Percentiles rank a stretch among this genome's conserved stretches.
Evolutionary conservation across 2,797 vertebrate genomes (phyloP).

Genomic region (Myiothlypis chrysogaster): DNA sequence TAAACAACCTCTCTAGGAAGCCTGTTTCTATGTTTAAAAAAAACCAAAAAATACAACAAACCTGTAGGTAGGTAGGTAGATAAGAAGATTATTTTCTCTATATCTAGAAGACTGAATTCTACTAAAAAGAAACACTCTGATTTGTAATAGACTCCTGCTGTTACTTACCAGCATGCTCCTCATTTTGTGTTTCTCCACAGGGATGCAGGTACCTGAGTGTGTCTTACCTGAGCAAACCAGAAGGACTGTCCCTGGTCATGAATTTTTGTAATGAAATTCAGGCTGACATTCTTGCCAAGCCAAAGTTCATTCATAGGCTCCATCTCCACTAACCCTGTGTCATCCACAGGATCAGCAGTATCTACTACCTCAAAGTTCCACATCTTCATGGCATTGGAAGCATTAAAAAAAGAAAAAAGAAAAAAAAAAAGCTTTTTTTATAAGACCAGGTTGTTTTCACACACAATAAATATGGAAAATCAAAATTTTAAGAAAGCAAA

Average conservation of each 20-base stretch:
- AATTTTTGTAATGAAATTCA: constrained; percentile 86
- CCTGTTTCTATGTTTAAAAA: not conserved
- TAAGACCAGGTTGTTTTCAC: not conserved
- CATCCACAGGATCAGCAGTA: constrained; percentile 76
- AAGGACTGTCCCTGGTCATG: constrained; percentile 74
- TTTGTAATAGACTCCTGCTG: not conserved
- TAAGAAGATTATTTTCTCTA: not conserved
- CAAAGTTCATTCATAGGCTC: constrained; percentile 89
- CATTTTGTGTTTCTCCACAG: not conserved
- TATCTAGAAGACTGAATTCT: not conserved
- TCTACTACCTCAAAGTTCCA: constrained; percentile 91
- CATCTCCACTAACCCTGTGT: constrained; percentile 80
- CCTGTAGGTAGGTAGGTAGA: not conserved
- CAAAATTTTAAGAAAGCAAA: not conserved
- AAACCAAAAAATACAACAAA: not conserved
- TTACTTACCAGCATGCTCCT: not conserved
- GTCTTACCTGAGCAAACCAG: constrained; percentile 93
- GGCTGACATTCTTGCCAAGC: constrained; percentile 82
- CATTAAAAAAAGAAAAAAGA: not conserved
- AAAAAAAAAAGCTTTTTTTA: not conserved
- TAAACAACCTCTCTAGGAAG: not conserved
- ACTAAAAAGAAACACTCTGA: not conserved
- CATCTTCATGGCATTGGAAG: constrained; percentile 71
- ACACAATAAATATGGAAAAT: not conserved
- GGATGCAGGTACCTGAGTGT: not conserved